Base-by-base conservation (phyloP, 2,113 vertebrate genomes). In the Cebidichthys violaceus region DNA sequence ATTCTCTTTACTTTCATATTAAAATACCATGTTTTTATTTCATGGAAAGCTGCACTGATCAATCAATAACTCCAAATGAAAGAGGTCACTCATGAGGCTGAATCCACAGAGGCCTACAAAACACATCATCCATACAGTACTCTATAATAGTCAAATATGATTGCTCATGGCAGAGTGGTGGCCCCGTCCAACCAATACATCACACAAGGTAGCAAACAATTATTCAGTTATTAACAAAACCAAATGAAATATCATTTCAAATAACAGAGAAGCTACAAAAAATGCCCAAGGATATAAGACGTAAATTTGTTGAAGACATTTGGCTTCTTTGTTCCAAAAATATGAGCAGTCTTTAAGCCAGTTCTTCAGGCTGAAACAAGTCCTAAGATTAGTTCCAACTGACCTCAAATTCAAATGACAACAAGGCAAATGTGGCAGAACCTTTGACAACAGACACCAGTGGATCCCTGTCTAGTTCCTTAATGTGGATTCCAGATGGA, bases 401-500 rank as follows among this genome's bases (percentile, higher is more conserved):
- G 45, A 20, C n/a, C 35, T 45, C 37, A 81, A 54, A 68, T 68
- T 50, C 4, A 72, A 77, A 64, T 7, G 54, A 39, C 61, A 76
- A 52, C 15, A 11, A 77, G n/a, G 37, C 6, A 65, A 35, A 60
- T n/a, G 29, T 59, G 47, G 24, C 33, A 13, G 9, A 14, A 43
- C 11, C 27, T 27, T 14, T 65, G 22, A 66, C 18, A n/a, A 59
- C 22, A 45, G 41, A 8, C 27, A 29, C 29, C 15, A 37, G 4
- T 27, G 55, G 37, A 77, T 65, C 41, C 29, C 61, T 65, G 45
- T 59, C 27, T 0, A 24, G 14, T 0, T 61, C 18, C 50, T 17
- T 4, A 3, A 54, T 60, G 75, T 79, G 45, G 65, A 90, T 81
- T 73, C 84, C 68, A 55, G 37, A 86, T 29, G 39, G 15, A 47